Evolutionary conservation across 2,797 vertebrate species (phyloP).

Genomic region (Xenops minutus): DNA sequence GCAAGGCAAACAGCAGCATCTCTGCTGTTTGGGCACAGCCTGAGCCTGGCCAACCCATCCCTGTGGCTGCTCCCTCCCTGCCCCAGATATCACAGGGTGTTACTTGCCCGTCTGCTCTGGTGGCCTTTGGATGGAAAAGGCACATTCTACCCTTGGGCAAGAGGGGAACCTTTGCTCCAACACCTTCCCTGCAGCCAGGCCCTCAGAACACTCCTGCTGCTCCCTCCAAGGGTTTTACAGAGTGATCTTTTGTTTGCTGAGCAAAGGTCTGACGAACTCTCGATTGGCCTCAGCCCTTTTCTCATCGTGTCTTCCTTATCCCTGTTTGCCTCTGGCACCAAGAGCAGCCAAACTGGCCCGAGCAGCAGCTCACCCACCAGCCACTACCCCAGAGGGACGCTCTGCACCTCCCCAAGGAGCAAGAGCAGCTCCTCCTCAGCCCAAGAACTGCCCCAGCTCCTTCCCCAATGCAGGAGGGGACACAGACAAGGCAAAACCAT

Average conservation of each 20-base stretch:
- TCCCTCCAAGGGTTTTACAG: not conserved
- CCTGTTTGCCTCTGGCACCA: slow-evolving; percentile 23
- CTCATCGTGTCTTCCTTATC: not conserved
- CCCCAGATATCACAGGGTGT: rapidly evolving
- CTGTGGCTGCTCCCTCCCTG: not conserved
- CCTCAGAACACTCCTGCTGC: not conserved
- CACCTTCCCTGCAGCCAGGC: not conserved
- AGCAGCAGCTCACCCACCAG: not conserved
- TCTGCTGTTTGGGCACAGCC: not conserved
- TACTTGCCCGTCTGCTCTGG: rapidly evolving
- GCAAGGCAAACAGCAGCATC: not conserved
- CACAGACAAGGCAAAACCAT: not conserved
- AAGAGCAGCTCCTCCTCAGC: not conserved
- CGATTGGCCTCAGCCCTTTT: not conserved
- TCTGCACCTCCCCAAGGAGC: not conserved
- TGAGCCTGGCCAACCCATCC: not conserved
- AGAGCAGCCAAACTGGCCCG: slow-evolving; percentile 1
- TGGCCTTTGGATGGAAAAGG: not conserved
- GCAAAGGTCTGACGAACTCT: slow-evolving; percentile 11
- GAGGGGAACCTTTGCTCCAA: not conserved
- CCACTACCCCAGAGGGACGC: not conserved
- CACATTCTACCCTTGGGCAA: rapidly evolving
- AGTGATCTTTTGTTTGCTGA: slow-evolving; percentile 24
- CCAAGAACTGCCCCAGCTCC: not conserved
- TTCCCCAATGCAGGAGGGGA: not conserved